Evolutionary conservation across 2,888 invertebrate genomes (phyloP).

Genomic region (Pimpla rufipes): DNA sequence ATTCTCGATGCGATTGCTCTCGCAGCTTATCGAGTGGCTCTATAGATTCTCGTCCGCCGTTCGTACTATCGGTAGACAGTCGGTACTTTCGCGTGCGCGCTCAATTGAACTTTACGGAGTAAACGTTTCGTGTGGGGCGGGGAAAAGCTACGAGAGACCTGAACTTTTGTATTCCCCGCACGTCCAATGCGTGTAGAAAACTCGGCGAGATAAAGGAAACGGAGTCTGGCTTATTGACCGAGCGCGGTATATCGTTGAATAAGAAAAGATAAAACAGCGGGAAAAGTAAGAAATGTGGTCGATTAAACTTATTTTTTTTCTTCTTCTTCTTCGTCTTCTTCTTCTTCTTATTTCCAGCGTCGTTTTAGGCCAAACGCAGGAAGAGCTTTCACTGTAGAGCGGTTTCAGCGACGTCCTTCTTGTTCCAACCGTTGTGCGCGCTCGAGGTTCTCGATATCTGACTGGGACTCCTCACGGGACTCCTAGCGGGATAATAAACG

Average conservation of each 20-base stretch:
- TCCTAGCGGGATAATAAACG: constrained; percentile 87
- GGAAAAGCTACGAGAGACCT: not conserved
- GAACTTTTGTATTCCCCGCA: not conserved
- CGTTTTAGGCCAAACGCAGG: not conserved
- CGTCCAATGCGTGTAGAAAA: not conserved
- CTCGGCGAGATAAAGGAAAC: not conserved
- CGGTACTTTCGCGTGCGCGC: not conserved
- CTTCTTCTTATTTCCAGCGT: too few relatives aligned
- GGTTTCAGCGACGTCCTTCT: constrained; percentile 73
- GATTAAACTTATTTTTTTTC: not conserved
- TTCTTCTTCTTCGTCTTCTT: constrained; percentile 7
- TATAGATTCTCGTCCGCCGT: not conserved
- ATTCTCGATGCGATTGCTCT: not conserved
- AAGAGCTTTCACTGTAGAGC: constrained; percentile 64
- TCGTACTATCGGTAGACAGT: not conserved
- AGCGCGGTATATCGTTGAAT: not conserved
- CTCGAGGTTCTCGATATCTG: constrained; percentile 76
- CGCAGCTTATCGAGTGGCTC: not conserved
- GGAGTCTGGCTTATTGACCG: constrained; percentile 1
- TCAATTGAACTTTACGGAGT: constrained; percentile 12
- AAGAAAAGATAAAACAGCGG: not conserved
- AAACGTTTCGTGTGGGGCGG: not conserved
- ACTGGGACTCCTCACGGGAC: constrained; percentile 79
- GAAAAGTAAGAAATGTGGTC: too few relatives aligned
- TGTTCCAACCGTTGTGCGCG: constrained; percentile 78